Conservation (phyloP, 2,888 invertebrate species). For the Agriopis marginaria region DNA sequence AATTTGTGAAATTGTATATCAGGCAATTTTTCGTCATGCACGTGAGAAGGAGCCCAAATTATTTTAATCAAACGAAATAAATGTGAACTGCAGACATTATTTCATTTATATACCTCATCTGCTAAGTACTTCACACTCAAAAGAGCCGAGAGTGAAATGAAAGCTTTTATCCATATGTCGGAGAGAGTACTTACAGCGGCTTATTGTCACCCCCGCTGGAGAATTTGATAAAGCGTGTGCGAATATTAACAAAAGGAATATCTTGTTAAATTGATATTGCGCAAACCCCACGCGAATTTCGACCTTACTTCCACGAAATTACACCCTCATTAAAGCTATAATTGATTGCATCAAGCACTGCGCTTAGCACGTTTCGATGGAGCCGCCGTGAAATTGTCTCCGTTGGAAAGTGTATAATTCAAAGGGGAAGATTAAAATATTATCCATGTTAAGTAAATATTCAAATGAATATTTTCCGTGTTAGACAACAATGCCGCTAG, state of each 20-base stretch:
- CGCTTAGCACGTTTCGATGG: conserved; percentile 69
- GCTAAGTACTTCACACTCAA: conserved; percentile 72
- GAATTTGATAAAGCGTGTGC: conserved; percentile 87
- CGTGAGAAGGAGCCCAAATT: background rate
- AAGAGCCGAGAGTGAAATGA: conserved; percentile 85
- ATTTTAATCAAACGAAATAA: conserved; percentile 28
- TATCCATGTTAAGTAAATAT: conserved; percentile 88
- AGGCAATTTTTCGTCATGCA: background rate
- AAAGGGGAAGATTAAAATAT: conserved; percentile 88
- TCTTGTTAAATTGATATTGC: conserved; percentile 86
- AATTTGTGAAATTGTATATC: background rate
- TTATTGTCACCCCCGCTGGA: conserved; percentile 87
- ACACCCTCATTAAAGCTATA: conserved; percentile 53
- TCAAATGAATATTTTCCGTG: conserved; percentile 87
- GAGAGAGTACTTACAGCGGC: conserved; percentile 86
- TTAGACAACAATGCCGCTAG: conserved; percentile 83
- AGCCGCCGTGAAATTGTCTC: conserved; percentile 84
- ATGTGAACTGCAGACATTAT: conserved; percentile 25
- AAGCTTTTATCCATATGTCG: conserved; percentile 87
- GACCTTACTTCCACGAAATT: conserved; percentile 53
- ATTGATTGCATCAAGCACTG: conserved; percentile 59
- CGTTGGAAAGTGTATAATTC: conserved; percentile 86
- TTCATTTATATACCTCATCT: conserved; percentile 46
- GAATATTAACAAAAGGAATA: conserved; percentile 87
- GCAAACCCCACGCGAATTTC: conserved; percentile 61